Conservation (phyloP, 1,140 invertebrate species). For the Platorchestia sp. region DNA sequence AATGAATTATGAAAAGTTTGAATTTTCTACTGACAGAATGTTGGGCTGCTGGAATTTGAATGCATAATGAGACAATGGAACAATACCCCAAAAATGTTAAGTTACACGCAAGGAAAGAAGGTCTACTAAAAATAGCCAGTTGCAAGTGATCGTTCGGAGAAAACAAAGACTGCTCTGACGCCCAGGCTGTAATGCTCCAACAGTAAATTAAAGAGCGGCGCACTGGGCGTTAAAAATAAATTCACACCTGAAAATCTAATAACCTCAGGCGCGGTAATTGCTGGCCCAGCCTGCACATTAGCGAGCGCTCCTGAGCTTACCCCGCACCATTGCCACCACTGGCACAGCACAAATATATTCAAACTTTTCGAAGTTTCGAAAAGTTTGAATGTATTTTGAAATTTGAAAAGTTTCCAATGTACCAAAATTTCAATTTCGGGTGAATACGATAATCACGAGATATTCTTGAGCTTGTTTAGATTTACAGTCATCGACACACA, state of each 20-base stretch:
- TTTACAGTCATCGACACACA: neutral
- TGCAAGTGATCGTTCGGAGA: too few species aligned
- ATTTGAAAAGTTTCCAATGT: too few species aligned
- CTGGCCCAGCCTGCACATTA: neutral
- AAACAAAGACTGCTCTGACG: too few species aligned
- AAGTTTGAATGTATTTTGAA: too few species aligned
- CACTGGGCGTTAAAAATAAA: neutral
- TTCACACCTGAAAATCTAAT: too few species aligned
- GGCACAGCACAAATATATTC: neutral
- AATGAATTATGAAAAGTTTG: too few species aligned
- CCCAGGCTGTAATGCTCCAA: neutral
- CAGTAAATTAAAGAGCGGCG: neutral
- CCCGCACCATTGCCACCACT: neutral
- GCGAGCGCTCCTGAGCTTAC: too few species aligned
- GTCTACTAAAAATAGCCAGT: neutral
- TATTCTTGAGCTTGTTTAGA: too few species aligned
- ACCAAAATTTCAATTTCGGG: too few species aligned
- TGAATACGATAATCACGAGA: too few species aligned
- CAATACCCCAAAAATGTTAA: neutral
- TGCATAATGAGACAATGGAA: neutral
- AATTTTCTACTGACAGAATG: too few species aligned
- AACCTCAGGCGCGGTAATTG: neutral
- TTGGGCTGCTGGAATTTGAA: neutral
- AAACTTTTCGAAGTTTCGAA: neutral
- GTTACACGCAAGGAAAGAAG: neutral